Evolutionary conservation across 2,113 vertebrate species (phyloP).

Genomic region (Gambusia affinis): DNA sequence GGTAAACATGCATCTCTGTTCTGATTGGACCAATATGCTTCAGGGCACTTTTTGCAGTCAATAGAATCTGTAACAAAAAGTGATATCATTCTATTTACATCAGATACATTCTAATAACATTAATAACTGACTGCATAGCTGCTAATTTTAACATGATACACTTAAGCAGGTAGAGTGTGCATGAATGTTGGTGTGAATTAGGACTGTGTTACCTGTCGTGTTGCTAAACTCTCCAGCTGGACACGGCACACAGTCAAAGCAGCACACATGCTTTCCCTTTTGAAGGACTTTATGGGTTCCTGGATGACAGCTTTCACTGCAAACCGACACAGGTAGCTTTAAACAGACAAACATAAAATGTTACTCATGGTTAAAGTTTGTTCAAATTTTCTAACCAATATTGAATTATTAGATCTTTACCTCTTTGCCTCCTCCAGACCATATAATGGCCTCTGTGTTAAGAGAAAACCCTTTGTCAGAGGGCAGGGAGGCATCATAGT

Average conservation of each 20-base stretch:
- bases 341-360: neutral
- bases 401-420: constrained; percentile 24
- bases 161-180: constrained; percentile 30
- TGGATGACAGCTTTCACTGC: constrained; percentile 70
- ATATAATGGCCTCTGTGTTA: constrained; percentile 63
- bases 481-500: constrained; percentile 77
- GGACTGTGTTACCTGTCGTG: constrained; percentile 62
- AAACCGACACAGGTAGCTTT: constrained; percentile 74
- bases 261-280: constrained; percentile 77
- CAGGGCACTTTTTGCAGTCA: constrained; percentile 77
- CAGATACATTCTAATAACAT: constrained; percentile 8
- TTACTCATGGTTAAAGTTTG: neutral
- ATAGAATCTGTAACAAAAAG: constrained; percentile 78
- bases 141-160: constrained; percentile 54
- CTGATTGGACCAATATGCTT: constrained; percentile 75
- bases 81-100: constrained; percentile 8
- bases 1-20: constrained; percentile 69
- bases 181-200: constrained; percentile 51
- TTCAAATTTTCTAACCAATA: neutral
- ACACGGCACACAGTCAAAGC: constrained; percentile 77
- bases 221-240: constrained; percentile 77
- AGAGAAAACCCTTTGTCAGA: constrained; percentile 68
- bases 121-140: constrained; percentile 33
- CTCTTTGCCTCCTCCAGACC: constrained; percentile 63
- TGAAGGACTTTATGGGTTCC: constrained; percentile 76